Evolutionary conservation across 2,113 vertebrate genomes (phyloP).

Genomic region (Physeter macrocephalus): DNA sequence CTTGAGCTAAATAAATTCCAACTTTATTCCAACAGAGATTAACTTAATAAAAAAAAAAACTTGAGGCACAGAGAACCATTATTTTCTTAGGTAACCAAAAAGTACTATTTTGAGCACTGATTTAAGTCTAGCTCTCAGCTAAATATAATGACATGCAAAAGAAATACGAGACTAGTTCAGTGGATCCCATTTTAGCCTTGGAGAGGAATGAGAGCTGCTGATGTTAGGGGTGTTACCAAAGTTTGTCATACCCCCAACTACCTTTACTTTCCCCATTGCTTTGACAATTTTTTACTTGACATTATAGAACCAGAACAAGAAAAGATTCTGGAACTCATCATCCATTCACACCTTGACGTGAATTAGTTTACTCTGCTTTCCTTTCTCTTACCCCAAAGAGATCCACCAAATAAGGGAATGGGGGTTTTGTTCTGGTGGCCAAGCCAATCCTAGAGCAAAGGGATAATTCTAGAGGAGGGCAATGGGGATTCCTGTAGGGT

Average conservation of each 20-base stretch:
- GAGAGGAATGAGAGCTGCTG: background rate
- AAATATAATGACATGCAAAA: background rate
- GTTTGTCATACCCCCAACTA: background rate
- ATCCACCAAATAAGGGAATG: background rate
- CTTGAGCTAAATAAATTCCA: slow-evolving; percentile 5
- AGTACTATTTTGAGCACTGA: background rate
- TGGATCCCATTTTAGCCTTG: background rate
- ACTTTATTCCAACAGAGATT: slow-evolving; percentile 15
- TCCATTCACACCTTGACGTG: background rate
- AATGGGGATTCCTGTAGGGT: background rate
- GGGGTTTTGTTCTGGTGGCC: background rate
- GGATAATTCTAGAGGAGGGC: background rate
- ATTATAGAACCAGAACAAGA: background rate
- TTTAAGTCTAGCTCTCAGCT: background rate
- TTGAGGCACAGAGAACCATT: background rate
- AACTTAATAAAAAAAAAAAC: background rate
- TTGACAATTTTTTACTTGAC: background rate
- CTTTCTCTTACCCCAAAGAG: background rate
- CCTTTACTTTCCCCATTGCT: background rate
- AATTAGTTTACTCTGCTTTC: background rate
- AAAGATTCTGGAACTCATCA: background rate
- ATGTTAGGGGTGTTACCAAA: background rate
- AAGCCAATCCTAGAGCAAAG: background rate
- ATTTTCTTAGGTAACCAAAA: background rate
- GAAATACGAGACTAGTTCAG: background rate